Evolutionary conservation across 2,113 vertebrate species (phyloP).

Genomic region (Ptilorrhoa leucosticta): DNA sequence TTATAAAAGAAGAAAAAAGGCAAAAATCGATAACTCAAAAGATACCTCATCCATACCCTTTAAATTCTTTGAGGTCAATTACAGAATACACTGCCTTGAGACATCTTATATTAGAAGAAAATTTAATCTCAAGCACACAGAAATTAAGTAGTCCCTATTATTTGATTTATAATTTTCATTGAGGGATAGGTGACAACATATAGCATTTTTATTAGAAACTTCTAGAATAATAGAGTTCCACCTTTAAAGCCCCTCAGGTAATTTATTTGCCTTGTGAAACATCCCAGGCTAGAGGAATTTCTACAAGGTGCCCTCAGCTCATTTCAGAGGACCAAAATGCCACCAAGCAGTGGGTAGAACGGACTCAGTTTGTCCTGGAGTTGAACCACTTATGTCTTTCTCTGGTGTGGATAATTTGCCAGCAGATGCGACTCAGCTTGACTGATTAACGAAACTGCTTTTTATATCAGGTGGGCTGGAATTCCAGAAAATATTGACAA

Average conservation of each 20-base stretch:
- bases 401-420: background rate
- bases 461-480: background rate
- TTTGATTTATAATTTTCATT: background rate
- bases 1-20: background rate
- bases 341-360: background rate
- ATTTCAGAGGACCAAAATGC: background rate
- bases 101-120: background rate
- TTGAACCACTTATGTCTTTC: background rate
- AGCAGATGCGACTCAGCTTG: fast-evolving
- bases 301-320: background rate
- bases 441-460: background rate
- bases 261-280: background rate
- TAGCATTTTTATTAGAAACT: background rate
- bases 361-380: background rate
- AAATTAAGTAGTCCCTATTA: background rate
- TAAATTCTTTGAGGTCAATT: background rate
- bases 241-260: background rate
- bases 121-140: background rate
- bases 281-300: background rate
- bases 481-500: background rate
- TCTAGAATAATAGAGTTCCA: background rate
- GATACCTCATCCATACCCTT: background rate
- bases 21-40: background rate
- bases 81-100: background rate
- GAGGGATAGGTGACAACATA: too few relatives aligned